These are phyloP conservation scores for Tichodroma muraria DNA, from an alignment of 2,113 vertebrate genomes.

Conservation along the genomic window DNA sequence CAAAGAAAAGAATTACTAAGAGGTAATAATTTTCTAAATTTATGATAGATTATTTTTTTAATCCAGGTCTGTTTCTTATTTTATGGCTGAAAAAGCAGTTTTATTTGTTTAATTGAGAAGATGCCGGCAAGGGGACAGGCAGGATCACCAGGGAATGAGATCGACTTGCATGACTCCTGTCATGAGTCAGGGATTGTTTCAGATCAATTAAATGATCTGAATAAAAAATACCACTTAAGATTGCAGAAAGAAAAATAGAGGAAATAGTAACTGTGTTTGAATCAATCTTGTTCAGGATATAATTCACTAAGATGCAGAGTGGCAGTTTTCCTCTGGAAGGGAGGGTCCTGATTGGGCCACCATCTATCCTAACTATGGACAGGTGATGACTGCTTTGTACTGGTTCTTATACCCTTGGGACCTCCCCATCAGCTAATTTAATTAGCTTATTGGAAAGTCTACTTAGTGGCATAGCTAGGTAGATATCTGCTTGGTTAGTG, in stretches of 20 bases:
- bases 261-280: not conserved
- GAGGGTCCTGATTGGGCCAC: not conserved
- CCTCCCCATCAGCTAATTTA: not conserved
- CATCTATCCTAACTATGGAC: not conserved
- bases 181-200: not conserved
- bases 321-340: not conserved
- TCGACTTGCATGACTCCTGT: not conserved
- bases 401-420: not conserved
- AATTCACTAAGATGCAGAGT: not conserved
- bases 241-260: not conserved
- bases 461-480: not conserved
- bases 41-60: not conserved
- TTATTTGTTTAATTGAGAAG: not conserved
- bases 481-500: not conserved
- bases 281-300: not conserved
- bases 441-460: not conserved
- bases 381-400: not conserved
- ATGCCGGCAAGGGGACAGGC: not conserved
- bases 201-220: not conserved
- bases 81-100: not conserved
- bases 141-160: not conserved
- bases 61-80: not conserved
- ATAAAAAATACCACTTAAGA: not conserved
- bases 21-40: not conserved
- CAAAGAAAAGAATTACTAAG: not conserved